These are phyloP conservation scores for Ormyrus pomaceus DNA, from an alignment of 2,888 invertebrate species.

Conservation along the genomic window DNA sequence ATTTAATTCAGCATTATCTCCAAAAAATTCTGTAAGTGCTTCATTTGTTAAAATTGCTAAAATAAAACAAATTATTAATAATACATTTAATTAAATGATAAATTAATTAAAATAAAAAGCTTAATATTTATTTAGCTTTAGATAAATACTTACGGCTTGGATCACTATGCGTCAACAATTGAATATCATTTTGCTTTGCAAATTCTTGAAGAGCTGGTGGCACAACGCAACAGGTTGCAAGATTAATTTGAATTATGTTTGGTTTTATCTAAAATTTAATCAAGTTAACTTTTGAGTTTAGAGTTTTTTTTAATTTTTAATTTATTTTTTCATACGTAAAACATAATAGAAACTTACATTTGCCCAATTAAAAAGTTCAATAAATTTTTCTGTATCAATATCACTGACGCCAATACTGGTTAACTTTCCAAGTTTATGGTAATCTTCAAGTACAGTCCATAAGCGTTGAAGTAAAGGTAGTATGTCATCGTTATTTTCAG, in stretches of 20 bases:
- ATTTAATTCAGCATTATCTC: conserved; percentile 74
- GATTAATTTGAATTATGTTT: conserved; percentile 93
- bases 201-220: conserved; percentile 93
- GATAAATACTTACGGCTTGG: conserved; percentile 83
- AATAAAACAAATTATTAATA: conserved; percentile 60
- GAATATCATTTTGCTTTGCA: conserved; percentile 93
- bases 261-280: conserved; percentile 82
- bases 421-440: conserved; percentile 81
- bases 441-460: conserved; percentile 87
- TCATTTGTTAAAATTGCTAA: conserved; percentile 79
- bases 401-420: conserved; percentile 88
- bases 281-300: not conserved
- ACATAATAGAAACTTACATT: conserved; percentile 73
- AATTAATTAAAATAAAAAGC: conserved; percentile 22
- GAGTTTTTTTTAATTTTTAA: not conserved
- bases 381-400: conserved; percentile 88
- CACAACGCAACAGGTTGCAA: conserved; percentile 95
- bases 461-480: conserved; percentile 80
- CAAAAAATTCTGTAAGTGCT: conserved; percentile 79
- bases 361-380: conserved; percentile 86
- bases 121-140: conserved; percentile 26
- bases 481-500: conserved; percentile 64
- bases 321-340: conserved; percentile 14
- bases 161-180: conserved; percentile 96
- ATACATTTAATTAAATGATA: conserved; percentile 31